Conservation (phyloP, 2,888 invertebrate genomes). For the Callinectes sapidus region DNA sequence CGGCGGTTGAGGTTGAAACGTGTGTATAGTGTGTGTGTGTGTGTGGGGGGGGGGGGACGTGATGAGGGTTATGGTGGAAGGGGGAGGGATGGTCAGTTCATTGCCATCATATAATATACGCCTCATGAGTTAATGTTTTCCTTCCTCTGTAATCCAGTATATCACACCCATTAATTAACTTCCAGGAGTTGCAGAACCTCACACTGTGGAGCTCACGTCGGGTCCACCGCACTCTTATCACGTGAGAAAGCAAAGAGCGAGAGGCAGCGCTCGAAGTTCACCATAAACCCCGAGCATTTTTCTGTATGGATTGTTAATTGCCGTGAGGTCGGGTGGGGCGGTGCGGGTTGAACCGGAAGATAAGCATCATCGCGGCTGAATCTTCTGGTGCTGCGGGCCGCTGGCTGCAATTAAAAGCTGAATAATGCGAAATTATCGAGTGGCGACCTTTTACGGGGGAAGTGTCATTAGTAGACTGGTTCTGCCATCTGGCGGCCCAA, state of each 20-base stretch:
- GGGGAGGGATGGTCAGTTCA: background rate
- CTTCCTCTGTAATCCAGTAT: background rate
- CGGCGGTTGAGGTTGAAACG: background rate
- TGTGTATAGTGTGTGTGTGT: background rate
- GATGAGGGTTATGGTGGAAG: background rate
- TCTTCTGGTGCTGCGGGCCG: background rate
- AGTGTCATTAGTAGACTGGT: conserved; percentile 9
- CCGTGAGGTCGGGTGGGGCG: background rate
- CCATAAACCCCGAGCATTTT: background rate
- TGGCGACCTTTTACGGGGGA: conserved; percentile 16
- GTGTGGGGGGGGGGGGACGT: background rate
- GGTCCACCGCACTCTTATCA: background rate
- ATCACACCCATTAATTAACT: background rate
- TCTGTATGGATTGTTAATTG: conserved; percentile 4
- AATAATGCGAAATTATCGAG: conserved; percentile 21
- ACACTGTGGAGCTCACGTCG: background rate
- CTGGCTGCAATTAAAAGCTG: conserved; percentile 10
- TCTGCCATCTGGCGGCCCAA: background rate
- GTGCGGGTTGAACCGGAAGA: background rate
- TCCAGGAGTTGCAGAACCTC: background rate
- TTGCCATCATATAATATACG: background rate
- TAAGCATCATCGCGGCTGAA: background rate
- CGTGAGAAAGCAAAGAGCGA: background rate
- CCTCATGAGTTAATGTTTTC: background rate
- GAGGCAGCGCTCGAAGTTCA: background rate